Evolutionary conservation across 2,888 invertebrate genomes (phyloP).

Genomic region (Caenorhabditis imperialis): DNA sequence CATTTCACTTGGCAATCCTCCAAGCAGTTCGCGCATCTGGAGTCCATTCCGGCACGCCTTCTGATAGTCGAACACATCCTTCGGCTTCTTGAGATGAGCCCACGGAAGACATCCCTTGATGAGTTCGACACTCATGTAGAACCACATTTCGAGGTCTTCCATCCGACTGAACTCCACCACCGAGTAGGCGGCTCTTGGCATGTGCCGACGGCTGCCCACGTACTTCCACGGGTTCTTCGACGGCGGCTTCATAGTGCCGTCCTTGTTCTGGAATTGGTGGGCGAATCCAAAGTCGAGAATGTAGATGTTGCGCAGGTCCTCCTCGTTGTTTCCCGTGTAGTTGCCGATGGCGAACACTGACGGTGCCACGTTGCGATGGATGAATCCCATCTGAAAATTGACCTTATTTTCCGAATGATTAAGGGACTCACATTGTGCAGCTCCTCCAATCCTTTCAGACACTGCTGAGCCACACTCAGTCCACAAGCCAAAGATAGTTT

Average conservation of each 20-base stretch:
- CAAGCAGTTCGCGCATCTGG: conserved; percentile 57
- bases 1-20: conserved; percentile 61
- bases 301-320: conserved; percentile 54
- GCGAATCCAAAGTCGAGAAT: conserved; percentile 64
- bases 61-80: conserved; percentile 61
- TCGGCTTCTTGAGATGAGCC: conserved; percentile 59
- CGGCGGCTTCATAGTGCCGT: conserved; percentile 58
- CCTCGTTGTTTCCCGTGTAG: conserved; percentile 39
- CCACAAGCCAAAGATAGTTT: conserved; percentile 61
- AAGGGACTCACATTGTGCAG: conserved; percentile 48
- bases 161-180: conserved; percentile 57
- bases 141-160: conserved; percentile 67
- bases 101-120: conserved; percentile 63
- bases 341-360: conserved; percentile 62
- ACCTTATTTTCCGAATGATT: not conserved
- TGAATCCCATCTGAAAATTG: conserved; percentile 47
- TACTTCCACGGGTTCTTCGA: conserved; percentile 59
- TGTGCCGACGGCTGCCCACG: conserved; percentile 58
- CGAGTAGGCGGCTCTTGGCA: conserved; percentile 54
- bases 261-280: conserved; percentile 55
- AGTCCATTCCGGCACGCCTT: conserved; percentile 56
- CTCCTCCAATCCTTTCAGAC: conserved; percentile 61
- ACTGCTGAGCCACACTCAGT: conserved; percentile 59
- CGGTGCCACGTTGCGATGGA: conserved; percentile 61
- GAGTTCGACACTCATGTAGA: conserved; percentile 62